Conservation (phyloP, 1,140 invertebrate genomes). For the Drosophila willistoni region DNA sequence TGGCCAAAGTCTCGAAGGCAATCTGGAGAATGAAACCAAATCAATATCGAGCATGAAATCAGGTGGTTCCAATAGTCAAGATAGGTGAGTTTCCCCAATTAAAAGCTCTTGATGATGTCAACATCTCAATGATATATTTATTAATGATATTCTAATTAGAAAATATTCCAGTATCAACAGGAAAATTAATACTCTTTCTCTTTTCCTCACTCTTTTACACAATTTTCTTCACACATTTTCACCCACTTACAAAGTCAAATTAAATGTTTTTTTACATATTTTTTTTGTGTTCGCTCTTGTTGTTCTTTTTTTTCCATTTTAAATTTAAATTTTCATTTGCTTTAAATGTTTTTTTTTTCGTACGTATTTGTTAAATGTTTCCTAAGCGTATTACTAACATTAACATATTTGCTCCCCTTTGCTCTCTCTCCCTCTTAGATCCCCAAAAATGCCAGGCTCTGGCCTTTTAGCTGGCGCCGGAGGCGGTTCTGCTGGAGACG, state of each 20-base stretch:
- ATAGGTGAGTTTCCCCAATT: slow-evolving; percentile 56
- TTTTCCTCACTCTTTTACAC: background rate
- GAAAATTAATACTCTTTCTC: slow-evolving; percentile 28
- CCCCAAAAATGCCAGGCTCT: slow-evolving; percentile 70
- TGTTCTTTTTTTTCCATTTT: background rate
- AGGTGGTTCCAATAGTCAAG: slow-evolving; percentile 87
- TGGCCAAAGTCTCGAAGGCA: slow-evolving; percentile 83
- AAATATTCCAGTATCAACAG: slow-evolving; percentile 31
- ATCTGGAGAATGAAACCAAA: slow-evolving; percentile 90
- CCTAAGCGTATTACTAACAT: slow-evolving; percentile 42
- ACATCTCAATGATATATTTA: background rate
- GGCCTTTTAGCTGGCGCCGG: slow-evolving; percentile 59
- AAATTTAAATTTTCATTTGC: slow-evolving; percentile 16
- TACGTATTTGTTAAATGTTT: slow-evolving; percentile 14
- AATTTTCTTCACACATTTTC: slow-evolving; percentile 17
- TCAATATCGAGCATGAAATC: slow-evolving; percentile 87
- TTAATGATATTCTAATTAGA: background rate
- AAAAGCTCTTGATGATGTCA: background rate
- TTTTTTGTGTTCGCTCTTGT: background rate
- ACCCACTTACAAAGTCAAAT: slow-evolving; percentile 26
- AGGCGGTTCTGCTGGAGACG: slow-evolving; percentile 53
- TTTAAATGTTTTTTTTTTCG: slow-evolving; percentile 24
- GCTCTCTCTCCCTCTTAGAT: slow-evolving; percentile 38
- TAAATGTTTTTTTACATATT: background rate
- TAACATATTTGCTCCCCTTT: slow-evolving; percentile 32